Evolutionary conservation across 2,113 vertebrate genomes (phyloP), one percentile per base, ranked within the genome.

Genomic region (Peucedramus taeniatus): DNA sequence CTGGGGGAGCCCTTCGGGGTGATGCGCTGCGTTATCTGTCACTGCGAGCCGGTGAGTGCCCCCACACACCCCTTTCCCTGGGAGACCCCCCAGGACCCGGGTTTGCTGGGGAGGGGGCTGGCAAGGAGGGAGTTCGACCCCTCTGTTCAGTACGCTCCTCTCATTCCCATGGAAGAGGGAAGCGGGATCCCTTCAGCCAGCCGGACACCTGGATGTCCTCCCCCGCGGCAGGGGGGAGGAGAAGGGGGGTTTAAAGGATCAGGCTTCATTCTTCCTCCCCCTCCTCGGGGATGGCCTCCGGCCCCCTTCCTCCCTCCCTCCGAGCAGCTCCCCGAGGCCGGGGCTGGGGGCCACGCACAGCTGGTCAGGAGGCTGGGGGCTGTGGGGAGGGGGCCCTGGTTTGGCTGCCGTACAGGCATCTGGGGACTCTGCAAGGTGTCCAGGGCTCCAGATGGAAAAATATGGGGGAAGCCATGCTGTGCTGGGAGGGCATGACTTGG

Each of bases 1-100:
- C 97, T 99, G 22, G 99, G 99, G 40, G 99, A 99, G 84, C 99
- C 99, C 23, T 99, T 99, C 42, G 99, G 99, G 39, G 97, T 99
- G 91, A 99, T 99, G 99, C 99, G 98, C 97, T 99, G 99, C 17
- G 98, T 99, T 79, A 97, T 99, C 96, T 99, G 99, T 94, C 94
- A 98, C 96, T 99, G 99, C 30, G 99, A 99, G 81, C 96, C 98
- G 77, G 99, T 99, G 96, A 98, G 98, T 97, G 74, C 30, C 28
- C 30, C 35, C 30, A 10, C 16, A 40, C 33, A 40, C 37, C 33
- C 45, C 33, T 22, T n/a, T 18, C 44, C 15, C 19, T 4, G 21
- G 40, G 40, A 79, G 3, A 44, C 2, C 16, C 39, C 30, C 51
- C 21, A 9, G 50, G 23, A 54, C 22, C 31, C 11, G 21, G 17